Conservation (phyloP, 92 coral and sea anemone species). For the Desmophyllum pertusum region DNA sequence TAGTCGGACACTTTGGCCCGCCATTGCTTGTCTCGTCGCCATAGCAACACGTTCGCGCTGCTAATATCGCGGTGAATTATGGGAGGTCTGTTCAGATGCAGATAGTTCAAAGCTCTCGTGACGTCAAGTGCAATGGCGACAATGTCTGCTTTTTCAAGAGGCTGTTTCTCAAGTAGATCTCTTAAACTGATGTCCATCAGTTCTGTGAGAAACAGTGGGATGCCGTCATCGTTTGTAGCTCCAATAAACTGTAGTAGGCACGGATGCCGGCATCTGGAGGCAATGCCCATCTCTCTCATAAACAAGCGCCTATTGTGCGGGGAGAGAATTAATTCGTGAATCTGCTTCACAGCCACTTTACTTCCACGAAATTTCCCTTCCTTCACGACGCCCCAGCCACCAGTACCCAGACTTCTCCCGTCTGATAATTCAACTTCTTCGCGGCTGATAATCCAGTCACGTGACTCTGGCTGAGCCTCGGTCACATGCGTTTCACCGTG, state of each 20-base stretch:
- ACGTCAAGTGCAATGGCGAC: slow-evolving; percentile 75
- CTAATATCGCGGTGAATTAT: slow-evolving; percentile 96
- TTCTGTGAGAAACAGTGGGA: slow-evolving; percentile 89
- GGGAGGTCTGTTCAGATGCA: slow-evolving; percentile 91
- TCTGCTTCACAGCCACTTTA: slow-evolving; percentile 89
- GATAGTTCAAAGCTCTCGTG: slow-evolving; percentile 86
- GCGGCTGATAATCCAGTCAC: slow-evolving; percentile 89
- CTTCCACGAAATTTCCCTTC: slow-evolving; percentile 92
- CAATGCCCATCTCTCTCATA: slow-evolving; percentile 93
- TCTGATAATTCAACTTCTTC: slow-evolving; percentile 73
- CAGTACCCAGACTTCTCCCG: slow-evolving; percentile 70
- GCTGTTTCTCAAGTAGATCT: slow-evolving; percentile 70
- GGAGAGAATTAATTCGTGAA: slow-evolving; percentile 88
- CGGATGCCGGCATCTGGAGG: slow-evolving; percentile 94
- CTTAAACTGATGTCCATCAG: slow-evolving; percentile 84
- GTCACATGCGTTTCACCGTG: slow-evolving; percentile 26
- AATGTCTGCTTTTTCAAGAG: slow-evolving; percentile 65
- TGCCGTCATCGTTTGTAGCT: slow-evolving; percentile 88
- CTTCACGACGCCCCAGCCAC: slow-evolving; percentile 92
- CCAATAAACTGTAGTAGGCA: slow-evolving; percentile 91
- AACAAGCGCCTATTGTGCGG: slow-evolving; percentile 92
- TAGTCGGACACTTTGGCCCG: slow-evolving; percentile 95
- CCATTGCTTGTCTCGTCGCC: slow-evolving; percentile 88
- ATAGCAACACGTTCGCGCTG: slow-evolving; percentile 95
- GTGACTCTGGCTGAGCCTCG: slow-evolving; percentile 35